Evolutionary conservation across 2,797 vertebrate species (phyloP).

Genomic region (Lacerta agilis): DNA sequence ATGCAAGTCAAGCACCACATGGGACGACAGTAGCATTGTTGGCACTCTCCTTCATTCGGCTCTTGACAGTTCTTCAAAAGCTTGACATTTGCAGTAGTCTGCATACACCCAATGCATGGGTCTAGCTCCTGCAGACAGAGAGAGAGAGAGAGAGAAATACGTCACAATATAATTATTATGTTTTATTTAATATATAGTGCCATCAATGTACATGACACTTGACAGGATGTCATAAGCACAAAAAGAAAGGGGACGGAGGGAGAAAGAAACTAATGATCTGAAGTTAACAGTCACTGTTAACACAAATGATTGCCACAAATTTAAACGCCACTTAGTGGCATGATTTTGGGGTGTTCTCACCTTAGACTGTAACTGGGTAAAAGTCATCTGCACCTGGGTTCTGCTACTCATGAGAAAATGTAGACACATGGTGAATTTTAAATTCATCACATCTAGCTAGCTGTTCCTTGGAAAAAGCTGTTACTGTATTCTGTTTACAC

Average conservation of each 20-base stretch:
- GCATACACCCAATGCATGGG: slow-evolving; percentile 94
- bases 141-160: neutral
- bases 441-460: too few relatives aligned
- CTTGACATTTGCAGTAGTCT: slow-evolving; percentile 86
- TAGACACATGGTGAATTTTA: too few relatives aligned
- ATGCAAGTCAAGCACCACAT: slow-evolving; percentile 97
- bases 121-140: slow-evolving; percentile 85
- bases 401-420: neutral
- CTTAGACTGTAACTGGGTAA: too few relatives aligned
- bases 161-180: neutral
- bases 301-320: neutral
- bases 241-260: too few relatives aligned
- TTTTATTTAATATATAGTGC: neutral
- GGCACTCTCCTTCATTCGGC: slow-evolving; percentile 82
- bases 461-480: too few relatives aligned
- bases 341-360: neutral
- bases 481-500: too few relatives aligned
- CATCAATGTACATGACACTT: neutral
- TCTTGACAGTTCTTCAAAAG: slow-evolving; percentile 87
- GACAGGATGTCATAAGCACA: neutral
- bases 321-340: neutral
- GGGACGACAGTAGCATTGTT: slow-evolving; percentile 91
- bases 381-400: too few relatives aligned
- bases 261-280: neutral
- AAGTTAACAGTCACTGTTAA: neutral